Conservation (phyloP, 2,888 invertebrate genomes). For the Amphimallon solstitiale region DNA sequence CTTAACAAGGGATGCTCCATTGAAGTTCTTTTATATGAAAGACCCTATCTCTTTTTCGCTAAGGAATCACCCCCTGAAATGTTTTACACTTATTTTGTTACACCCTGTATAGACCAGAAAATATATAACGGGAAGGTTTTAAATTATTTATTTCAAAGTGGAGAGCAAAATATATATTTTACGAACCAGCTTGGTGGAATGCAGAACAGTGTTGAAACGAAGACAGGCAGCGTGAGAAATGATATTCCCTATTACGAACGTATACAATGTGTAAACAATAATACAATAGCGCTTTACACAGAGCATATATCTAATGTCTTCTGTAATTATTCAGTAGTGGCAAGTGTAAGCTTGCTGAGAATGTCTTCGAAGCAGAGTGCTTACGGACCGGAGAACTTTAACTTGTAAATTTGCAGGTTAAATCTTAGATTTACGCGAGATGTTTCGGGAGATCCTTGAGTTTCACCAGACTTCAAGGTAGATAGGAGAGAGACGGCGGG, state of each 20-base stretch:
- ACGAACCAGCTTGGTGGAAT: background rate
- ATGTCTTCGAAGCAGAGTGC: constrained; percentile 31
- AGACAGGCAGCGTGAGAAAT: background rate
- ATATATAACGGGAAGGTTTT: background rate
- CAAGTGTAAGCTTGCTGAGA: constrained; percentile 7
- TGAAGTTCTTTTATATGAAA: too few species aligned
- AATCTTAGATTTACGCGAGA: constrained; percentile 34
- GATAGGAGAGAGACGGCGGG: constrained; percentile 9
- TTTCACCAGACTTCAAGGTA: constrained; percentile 19
- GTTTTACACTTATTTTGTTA: too few species aligned
- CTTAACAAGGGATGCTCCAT: too few species aligned
- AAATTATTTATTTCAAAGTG: constrained; percentile 2
- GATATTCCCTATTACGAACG: background rate
- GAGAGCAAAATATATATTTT: background rate
- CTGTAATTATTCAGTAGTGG: constrained; percentile 21
- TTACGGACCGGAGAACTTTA: constrained; percentile 31
- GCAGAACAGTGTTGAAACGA: background rate
- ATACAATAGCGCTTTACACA: background rate
- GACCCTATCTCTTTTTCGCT: too few species aligned
- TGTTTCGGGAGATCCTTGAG: constrained; percentile 20
- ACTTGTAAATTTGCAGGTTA: constrained; percentile 36
- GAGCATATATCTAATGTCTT: background rate
- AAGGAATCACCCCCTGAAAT: too few species aligned
- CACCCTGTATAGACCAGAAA: too few species aligned
- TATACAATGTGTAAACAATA: background rate